Evolutionary conservation across 2,888 invertebrate species (phyloP).

Genomic region (Monoplex corrugatus): DNA sequence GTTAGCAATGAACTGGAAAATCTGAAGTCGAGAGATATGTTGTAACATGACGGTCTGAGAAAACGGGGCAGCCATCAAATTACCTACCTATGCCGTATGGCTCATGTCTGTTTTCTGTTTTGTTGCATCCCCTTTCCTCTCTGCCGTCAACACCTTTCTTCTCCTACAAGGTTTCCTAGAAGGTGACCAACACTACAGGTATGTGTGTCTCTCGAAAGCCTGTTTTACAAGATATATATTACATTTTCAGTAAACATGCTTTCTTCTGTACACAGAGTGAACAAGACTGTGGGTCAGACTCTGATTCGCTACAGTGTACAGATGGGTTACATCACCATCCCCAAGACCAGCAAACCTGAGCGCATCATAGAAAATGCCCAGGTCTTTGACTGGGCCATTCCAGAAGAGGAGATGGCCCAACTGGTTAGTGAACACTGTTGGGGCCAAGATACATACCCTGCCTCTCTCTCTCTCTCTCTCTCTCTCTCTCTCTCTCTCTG

Average conservation of each 20-base stretch:
- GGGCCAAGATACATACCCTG: not conserved
- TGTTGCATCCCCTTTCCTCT: too few relatives aligned
- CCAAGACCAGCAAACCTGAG: conserved; percentile 64
- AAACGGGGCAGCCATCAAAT: too few relatives aligned
- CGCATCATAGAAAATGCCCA: conserved; percentile 66
- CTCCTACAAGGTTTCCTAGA: too few relatives aligned
- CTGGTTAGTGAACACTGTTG: conserved; percentile 54
- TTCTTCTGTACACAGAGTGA: conserved; percentile 58
- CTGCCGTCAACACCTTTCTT: too few relatives aligned
- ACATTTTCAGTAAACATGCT: not conserved
- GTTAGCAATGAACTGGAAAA: too few relatives aligned
- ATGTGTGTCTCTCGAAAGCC: too few relatives aligned
- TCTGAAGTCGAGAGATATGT: too few relatives aligned
- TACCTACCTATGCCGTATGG: too few relatives aligned
- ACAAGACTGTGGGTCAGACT: conserved; percentile 67
- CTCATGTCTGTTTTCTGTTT: too few relatives aligned
- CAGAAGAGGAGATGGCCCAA: conserved; percentile 65
- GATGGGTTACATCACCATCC: conserved; percentile 72
- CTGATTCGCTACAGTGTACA: conserved; percentile 73
- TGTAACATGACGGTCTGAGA: too few relatives aligned
- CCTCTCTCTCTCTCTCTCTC: not conserved
- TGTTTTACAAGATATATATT: not conserved
- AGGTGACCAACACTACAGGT: too few relatives aligned
- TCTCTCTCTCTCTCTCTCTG: not conserved
- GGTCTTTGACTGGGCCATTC: conserved; percentile 69